Base-by-base conservation (phyloP, 1,140 invertebrate genomes). In the Drosophila quadrilineata region DNA sequence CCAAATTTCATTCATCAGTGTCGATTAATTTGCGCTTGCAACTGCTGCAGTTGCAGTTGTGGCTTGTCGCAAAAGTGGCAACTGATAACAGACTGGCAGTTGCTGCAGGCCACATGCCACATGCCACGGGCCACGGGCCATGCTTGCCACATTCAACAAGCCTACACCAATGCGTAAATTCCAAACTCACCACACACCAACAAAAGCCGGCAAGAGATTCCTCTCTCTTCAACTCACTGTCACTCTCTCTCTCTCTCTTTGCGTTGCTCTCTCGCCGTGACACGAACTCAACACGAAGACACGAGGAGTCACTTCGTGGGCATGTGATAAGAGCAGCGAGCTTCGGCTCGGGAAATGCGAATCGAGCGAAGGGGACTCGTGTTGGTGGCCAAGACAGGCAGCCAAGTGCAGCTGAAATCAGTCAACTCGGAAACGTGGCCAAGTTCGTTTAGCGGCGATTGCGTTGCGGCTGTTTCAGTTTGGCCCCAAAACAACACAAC, bases 401-500 rank as follows among this genome's bases (percentile, higher is more conserved):
- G 59, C 22, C n/a, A n/a, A n/a, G n/a, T n/a, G 16, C 10, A 31
- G 41, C 29, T 84, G 38, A 64, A 86, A 74, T 88, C 80, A 88
- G 86, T 88, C 85, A 71, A 88, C 69, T 88, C 80, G 86, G 86
- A 77, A 86, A 73, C 86, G 86, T 85, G 76, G 80, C 67, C 70
- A 70, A 71, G 86, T 88, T 82, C 86, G 79, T 82, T 77, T 74
- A 65, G 65, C 66, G 73, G 66, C 66, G 54, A 65, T 43, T 35
- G 24, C 56, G 67, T 66, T 62, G 71, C 74, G 75, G 72, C 59
- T 57, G 68, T 46, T 53, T 72, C 36, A 45, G 73, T 56, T 58
- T 69, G 45, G 65, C 43, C 35, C 41, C 24, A n/a, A n/a, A n/a
- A n/a, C n/a, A n/a, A n/a, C n/a, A n/a, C 41, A 56, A 50, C 36